A percentile compares a stretch with the other conserved stretches of the same genome.
These are phyloP conservation scores for Otocyon megalotis DNA, from an alignment of 2,113 vertebrate genomes.

Conservation along the genomic window DNA sequence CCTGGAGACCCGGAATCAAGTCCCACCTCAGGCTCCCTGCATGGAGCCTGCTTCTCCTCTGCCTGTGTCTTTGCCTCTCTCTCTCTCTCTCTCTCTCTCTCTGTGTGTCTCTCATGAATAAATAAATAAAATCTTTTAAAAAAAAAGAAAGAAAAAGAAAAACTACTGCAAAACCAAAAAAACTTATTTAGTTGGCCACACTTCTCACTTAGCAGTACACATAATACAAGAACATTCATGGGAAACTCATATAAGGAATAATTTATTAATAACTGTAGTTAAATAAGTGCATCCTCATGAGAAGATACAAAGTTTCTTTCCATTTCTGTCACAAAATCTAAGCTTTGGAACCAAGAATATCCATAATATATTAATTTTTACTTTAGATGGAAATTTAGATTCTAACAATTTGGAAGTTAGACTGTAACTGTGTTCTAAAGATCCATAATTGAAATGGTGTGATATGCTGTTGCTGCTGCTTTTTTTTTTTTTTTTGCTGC, in stretches of 20 bases:
- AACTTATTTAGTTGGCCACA: background rate
- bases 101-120: too few species aligned
- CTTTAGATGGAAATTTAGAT: background rate
- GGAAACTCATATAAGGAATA: background rate
- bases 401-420: background rate
- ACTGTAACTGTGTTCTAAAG: conserved; percentile 5
- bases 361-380: background rate
- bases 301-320: background rate
- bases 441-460: background rate
- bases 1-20: too few species aligned
- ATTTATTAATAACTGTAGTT: background rate
- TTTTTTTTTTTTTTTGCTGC: too few species aligned
- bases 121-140: too few species aligned
- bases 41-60: too few species aligned
- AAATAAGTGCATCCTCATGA: background rate
- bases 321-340: background rate
- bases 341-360: background rate
- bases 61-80: too few species aligned
- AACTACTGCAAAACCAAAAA: background rate
- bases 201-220: background rate
- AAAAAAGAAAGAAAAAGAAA: background rate
- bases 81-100: too few species aligned
- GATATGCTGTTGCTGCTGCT: background rate
- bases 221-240: background rate
- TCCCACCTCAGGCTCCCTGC: too few species aligned